Evolutionary conservation across 2,888 invertebrate genomes (phyloP), one percentile per base, ranked within the genome.

Genomic region (Leptogaster cylindrica): DNA sequence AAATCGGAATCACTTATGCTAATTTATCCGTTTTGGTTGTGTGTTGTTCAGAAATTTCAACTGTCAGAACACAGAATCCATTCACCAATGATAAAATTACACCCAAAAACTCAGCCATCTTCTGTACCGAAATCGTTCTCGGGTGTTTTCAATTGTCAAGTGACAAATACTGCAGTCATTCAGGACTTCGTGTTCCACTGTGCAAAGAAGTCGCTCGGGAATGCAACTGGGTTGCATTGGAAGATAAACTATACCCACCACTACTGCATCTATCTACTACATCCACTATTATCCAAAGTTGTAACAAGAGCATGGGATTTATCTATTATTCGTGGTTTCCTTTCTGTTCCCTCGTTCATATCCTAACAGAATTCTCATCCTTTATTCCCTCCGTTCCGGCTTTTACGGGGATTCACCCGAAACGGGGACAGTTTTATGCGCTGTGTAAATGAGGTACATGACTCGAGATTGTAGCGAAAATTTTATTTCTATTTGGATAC

Each of bases 401-500:
- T 39, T 39, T 39, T 39, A 39, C 14, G 10, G 10, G 4, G 10
- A 14, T 4, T 39, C n/a, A 14, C 4, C 39, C 10, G 10, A 39
- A 3, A 10, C 14, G 39, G 39, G 14, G 39, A 3, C 39, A 39
- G 39, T 39, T 39, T 39, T 39, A 39, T 39, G 39, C 39, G 39
- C 14, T 39, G 39, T 39, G 10, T 39, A 39, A 39, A 14, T 39
- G 39, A 39, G 3, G 39, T 10, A 3, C 39, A 10, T 39, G 10
- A 4, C n/a, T 10, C 39, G n/a, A 6, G 39, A 10, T 39, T 14
- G n/a, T 14, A 4, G 39, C n/a, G 39, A 7, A 10, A 39, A 39
- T 39, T 39, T 39, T 39, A 39, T 39, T 39, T 39, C 14, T 39
- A 39, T 39, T 39, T 10, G 39, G 39, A 14, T 39, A 39, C 39